Percentiles rank a stretch among this genome's conserved stretches.
These are phyloP conservation scores for Enteromius fasciolatus DNA, from an alignment of 2,797 vertebrate species.

Conservation along the genomic window DNA sequence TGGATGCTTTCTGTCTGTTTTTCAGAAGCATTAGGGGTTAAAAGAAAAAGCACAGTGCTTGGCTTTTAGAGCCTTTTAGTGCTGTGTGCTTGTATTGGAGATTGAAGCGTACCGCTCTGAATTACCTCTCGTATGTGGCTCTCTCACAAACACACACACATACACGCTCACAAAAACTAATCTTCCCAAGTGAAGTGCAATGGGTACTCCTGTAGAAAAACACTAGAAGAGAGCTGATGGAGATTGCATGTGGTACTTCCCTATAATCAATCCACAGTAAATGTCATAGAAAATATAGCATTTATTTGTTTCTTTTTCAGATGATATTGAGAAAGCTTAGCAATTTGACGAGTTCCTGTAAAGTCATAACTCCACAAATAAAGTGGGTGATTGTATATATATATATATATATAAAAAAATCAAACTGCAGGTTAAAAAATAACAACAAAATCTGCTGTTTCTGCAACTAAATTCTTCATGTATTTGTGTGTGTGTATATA, in stretches of 20 bases:
- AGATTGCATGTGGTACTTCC: neutral
- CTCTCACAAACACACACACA: conserved; percentile 1
- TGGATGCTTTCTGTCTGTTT: neutral
- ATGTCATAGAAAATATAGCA: neutral
- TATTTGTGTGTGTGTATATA: too few species aligned
- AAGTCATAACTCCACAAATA: neutral
- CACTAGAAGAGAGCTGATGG: neutral
- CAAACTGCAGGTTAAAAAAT: too few species aligned
- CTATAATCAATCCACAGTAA: neutral
- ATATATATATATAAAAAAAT: too few species aligned
- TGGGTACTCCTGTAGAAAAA: neutral
- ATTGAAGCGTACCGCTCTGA: conserved; percentile 9
- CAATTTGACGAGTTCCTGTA: neutral
- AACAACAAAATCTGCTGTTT: too few species aligned
- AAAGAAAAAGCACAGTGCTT: conserved; percentile 15
- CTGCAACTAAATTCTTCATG: too few species aligned
- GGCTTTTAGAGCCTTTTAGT: conserved; percentile 32
- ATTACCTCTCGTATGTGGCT: conserved; percentile 4
- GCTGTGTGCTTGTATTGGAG: conserved; percentile 16
- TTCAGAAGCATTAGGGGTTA: conserved; percentile 4
- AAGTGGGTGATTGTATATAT: too few species aligned
- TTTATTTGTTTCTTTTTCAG: neutral
- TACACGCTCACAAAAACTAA: conserved; percentile 2
- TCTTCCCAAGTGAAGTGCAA: conserved; percentile 32
- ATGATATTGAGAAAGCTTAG: neutral